Evolutionary conservation across 2,113 vertebrate genomes (phyloP), one percentile per base, ranked within the genome.

Genomic region (Calyptommatus sinebrachiatus): DNA sequence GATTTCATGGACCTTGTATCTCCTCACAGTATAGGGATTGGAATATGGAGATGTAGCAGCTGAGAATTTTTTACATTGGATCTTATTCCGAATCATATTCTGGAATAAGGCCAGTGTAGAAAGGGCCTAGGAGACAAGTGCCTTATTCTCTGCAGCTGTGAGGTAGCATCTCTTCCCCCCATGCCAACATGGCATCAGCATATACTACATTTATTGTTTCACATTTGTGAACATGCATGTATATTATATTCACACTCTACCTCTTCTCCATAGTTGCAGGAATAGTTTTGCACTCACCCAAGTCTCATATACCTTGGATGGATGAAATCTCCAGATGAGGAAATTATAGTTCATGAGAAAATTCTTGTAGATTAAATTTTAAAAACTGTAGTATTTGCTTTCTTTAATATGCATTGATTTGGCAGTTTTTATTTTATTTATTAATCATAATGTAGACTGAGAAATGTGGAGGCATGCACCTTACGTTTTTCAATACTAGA

Each of bases 1-100:
- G 86, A 88, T 83, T 67, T 72, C 80, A 68, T 73, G 72, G 78
- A 86, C 82, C 79, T 3, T 18, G 73, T 79, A 29, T 57, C 63
- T 57, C 24, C 31, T 4, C 85, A 75, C 41, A 46, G 63, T 74
- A 85, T 18, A 89, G 74, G 86, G 85, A 80, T 87, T 81, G 80
- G 81, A 75, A 84, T 80, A 82, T 79, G 83, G 85, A 91, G 85
- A 79, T 79, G 46, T 3, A 3, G 70, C 84, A 80, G 67, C 81
- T 85, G 85, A 89, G 45, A 83, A 88, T 18, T 5, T 57, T 18
- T 4, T 57, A 18, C 53, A 57, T 18, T 57, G 53, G 53, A 57
- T 14, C 14, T 57, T 18, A 57, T 57, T 57, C 14, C 16, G 4
- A 18, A 57, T 57, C 18, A 8, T 50, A 50, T 11, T 50, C 48